Conservation (phyloP, 2,888 invertebrate species). For the Papilio gigon region DNA sequence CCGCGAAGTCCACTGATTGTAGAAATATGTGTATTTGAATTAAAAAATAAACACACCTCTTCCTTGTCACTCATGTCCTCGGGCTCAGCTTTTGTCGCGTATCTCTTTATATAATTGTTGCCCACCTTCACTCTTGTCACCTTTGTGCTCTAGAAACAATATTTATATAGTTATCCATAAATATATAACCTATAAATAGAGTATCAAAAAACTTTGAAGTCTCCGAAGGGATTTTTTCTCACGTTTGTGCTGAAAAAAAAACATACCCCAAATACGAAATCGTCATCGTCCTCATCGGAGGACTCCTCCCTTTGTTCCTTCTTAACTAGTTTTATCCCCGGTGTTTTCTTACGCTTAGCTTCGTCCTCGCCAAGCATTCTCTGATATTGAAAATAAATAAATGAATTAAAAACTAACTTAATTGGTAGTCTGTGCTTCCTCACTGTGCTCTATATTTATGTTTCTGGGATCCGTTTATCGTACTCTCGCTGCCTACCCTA, state of each 20-base stretch:
- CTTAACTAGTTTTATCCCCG: constrained; percentile 49
- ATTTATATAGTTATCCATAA: not conserved
- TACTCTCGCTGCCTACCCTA: too few relatives aligned
- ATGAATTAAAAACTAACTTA: too few relatives aligned
- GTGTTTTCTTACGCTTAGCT: constrained; percentile 55
- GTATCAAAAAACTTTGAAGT: too few relatives aligned
- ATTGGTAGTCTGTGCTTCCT: too few relatives aligned
- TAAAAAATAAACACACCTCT: constrained; percentile 40
- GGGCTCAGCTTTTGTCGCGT: constrained; percentile 55
- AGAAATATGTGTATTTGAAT: too few relatives aligned
- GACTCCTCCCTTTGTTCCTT: constrained; percentile 42
- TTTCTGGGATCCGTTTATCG: too few relatives aligned
- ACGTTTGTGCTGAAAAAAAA: too few relatives aligned
- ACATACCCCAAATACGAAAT: constrained; percentile 61
- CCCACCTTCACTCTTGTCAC: constrained; percentile 56
- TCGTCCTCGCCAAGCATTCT: constrained; percentile 68
- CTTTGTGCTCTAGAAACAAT: constrained; percentile 52
- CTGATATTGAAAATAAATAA: constrained; percentile 49
- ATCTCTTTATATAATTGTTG: constrained; percentile 50
- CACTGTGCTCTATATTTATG: too few relatives aligned
- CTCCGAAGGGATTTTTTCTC: too few relatives aligned
- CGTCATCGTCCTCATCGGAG: constrained; percentile 58
- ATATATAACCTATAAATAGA: too few relatives aligned
- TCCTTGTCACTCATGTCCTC: constrained; percentile 60
- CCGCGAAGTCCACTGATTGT: too few relatives aligned